Evolutionary conservation across 2,888 invertebrate genomes (phyloP).

Genomic region (Erebia epiphron): DNA sequence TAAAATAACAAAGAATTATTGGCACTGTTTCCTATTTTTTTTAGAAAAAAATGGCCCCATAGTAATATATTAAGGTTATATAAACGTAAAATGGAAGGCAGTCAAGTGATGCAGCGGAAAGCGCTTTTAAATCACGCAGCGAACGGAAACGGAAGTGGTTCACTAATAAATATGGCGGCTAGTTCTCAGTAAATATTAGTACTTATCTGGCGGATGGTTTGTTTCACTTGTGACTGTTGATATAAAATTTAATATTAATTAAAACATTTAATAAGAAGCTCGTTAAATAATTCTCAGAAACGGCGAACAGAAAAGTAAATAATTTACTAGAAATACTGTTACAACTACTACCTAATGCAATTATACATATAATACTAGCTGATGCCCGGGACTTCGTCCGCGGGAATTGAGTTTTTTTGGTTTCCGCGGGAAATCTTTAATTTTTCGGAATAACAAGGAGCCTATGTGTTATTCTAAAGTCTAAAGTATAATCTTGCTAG

Average conservation of each 20-base stretch:
- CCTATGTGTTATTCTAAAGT: no score
- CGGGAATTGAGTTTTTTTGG: no score
- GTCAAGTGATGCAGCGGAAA: conserved; percentile 61
- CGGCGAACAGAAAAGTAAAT: no score
- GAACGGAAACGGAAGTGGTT: conserved; percentile 58
- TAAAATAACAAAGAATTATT: not conserved
- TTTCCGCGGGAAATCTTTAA: no score
- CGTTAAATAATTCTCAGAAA: no score
- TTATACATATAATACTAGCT: no score
- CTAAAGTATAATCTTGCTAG: no score
- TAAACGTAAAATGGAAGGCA: conserved; percentile 52
- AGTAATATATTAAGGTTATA: conserved; percentile 47
- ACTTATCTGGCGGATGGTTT: conserved; percentile 17
- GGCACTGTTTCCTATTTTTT: conserved; percentile 3
- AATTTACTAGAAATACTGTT: no score
- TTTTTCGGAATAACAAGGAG: no score
- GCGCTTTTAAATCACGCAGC: conserved; percentile 65
- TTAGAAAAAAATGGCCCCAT: not conserved
- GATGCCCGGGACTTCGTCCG: no score
- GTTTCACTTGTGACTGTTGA: conserved; percentile 18
- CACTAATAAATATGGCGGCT: conserved; percentile 68
- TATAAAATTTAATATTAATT: not conserved
- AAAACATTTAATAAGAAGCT: not conserved
- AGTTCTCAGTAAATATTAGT: conserved; percentile 34
- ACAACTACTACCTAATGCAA: no score